Evolutionary conservation across 92 coral and sea anemone genomes (phyloP).

Genomic region (Palythoa heliodiscus): DNA sequence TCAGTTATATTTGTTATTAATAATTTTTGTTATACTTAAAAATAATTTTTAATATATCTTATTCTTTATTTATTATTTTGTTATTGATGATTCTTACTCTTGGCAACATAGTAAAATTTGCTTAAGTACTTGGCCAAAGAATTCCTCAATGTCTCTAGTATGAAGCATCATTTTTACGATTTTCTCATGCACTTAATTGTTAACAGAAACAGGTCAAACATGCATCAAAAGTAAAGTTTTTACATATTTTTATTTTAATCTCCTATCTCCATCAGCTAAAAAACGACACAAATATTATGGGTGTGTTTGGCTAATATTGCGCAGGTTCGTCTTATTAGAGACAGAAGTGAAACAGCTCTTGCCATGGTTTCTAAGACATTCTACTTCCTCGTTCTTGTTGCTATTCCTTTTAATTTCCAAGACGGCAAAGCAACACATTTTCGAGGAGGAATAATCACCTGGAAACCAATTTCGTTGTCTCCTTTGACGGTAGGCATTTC

Average conservation of each 20-base stretch:
- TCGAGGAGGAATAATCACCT: constrained; percentile 45
- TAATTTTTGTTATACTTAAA: too few relatives aligned
- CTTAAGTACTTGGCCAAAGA: too few relatives aligned
- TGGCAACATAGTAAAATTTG: neutral
- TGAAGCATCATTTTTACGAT: neutral
- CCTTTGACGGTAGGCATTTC: neutral
- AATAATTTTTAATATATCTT: neutral
- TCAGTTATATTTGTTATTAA: too few relatives aligned
- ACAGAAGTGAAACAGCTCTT: neutral
- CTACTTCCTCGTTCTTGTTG: neutral
- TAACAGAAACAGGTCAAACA: neutral
- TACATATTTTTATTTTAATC: neutral
- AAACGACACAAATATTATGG: neutral
- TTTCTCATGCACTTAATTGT: neutral
- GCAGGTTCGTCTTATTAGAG: neutral
- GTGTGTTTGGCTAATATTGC: neutral
- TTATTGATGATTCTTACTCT: neutral
- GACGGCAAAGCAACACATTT: constrained; percentile 25
- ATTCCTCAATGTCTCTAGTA: too few relatives aligned
- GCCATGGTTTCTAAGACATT: neutral
- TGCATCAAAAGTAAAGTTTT: neutral
- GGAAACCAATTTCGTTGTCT: constrained; percentile 29
- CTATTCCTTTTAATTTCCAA: neutral
- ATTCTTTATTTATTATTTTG: too few relatives aligned
- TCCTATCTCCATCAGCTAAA: neutral